Evolutionary conservation across 2,888 invertebrate genomes (phyloP), one percentile per base, ranked within the genome.

Genomic region (Sphaerophoria taeniata): DNA sequence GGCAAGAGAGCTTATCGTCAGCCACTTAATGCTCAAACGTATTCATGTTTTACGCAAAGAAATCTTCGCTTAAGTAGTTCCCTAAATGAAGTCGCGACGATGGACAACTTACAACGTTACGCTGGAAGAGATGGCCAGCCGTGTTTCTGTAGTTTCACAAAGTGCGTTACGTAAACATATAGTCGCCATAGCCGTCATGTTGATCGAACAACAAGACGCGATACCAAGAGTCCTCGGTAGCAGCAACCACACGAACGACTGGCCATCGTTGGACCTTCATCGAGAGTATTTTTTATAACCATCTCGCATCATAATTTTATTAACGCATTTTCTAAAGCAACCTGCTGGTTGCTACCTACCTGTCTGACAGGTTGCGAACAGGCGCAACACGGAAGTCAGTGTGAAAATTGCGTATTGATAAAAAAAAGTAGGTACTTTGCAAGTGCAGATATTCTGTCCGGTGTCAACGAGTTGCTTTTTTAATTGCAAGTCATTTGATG

Each of bases 371-470:
- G 24, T 24, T 24, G 74, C 74, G 74, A 65, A 60, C 77, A 60
- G 79, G 79, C 49, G 83, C 70, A 79, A 83, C 60, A 83, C 83
- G 83, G 83, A 83, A 83, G 83, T 83, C 47, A 43, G 39, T 39
- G 31, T 1, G 45, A 55, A 31, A 43, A 5, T 47, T 43, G 45
- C 74, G 43, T 43, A 39, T 56, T 45, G 49, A 70, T 83, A 78
- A 78, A 24, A 24, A 24, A 24, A 24, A 24, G 24, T 24, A 24
- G 24, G 1, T 24, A 78, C 49, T 33, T 47, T 16, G 14, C 43
- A 11, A 31, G 56, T 56, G 39, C 45, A 34, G n/a, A 11, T 36
- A 69, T 36, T 60, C 51, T 55, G 56, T 34, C 36, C 47, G 33
- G n/a, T 31, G 63, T 16, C 45, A 36, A 53, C 6, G 49, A 36